phyloP scores from a whole-genome alignment of 2,113 vertebrate genomes.

The Struthidea cinerea region DNA sequence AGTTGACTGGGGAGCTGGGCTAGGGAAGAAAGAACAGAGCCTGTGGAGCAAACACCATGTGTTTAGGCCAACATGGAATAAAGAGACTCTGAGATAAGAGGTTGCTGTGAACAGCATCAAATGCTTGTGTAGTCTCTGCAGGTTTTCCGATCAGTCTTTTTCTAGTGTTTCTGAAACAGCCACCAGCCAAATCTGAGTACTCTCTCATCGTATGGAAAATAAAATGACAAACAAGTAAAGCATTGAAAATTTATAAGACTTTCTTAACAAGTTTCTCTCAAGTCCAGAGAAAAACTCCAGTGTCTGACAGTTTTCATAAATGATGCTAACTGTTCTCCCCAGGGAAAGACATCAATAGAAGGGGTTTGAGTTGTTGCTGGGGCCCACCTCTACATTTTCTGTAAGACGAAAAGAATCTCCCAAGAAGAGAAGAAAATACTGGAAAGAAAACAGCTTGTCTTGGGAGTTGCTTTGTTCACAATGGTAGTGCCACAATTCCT shows the following conservation, averaged over 20 bases:
- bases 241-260: not conserved
- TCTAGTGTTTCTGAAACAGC: conserved; percentile 10
- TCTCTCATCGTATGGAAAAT: not conserved
- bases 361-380: not conserved
- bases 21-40: not conserved
- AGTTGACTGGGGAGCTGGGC: not conserved
- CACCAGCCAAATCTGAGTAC: not conserved
- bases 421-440: not conserved
- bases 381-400: not conserved
- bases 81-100: conserved; percentile 32
- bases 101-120: not conserved
- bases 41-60: not conserved
- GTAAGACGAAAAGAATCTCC: not conserved
- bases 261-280: not conserved
- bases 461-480: not conserved
- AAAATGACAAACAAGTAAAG: conserved; percentile 22
- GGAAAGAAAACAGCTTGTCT: not conserved
- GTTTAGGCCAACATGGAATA: conserved; percentile 3
- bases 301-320: not conserved
- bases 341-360: not conserved
- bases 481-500: not conserved
- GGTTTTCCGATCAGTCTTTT: not conserved
- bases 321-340: not conserved
- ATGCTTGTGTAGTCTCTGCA: conserved; percentile 13
- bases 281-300: not conserved